Evolutionary conservation across 2,113 vertebrate genomes (phyloP).

Genomic region (Erpornis zantholeuca): DNA sequence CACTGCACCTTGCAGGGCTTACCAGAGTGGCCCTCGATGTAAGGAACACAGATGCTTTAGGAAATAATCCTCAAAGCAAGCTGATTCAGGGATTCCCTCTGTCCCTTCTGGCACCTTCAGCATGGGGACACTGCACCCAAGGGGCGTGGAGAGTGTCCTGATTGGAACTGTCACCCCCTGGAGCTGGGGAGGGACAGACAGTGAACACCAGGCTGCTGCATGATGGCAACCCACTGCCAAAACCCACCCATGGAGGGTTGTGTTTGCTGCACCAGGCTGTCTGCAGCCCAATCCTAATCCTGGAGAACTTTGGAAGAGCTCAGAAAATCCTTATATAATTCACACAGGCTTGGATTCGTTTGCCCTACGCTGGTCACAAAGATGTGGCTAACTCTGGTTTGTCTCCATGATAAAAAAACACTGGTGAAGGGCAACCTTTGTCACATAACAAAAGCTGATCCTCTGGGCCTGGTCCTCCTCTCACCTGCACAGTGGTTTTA

Average conservation of each 20-base stretch:
- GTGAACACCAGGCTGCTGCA: not conserved
- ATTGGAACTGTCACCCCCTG: not conserved
- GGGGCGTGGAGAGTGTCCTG: not conserved
- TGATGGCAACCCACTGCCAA: not conserved
- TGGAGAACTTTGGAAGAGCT: not conserved
- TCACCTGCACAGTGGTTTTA: not conserved
- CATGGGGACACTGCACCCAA: accelerated
- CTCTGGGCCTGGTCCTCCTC: not conserved
- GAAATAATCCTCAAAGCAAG: not conserved
- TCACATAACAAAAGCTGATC: not conserved
- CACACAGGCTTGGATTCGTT: accelerated
- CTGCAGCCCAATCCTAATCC: not conserved
- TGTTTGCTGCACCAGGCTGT: not conserved
- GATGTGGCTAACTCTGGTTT: not conserved
- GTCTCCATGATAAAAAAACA: not conserved
- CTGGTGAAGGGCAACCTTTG: not conserved
- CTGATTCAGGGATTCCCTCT: not conserved
- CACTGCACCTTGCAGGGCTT: not conserved
- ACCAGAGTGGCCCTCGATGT: not conserved
- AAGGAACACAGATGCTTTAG: not conserved
- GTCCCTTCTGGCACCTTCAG: not conserved
- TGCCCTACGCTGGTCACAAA: not conserved
- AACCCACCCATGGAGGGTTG: not conserved
- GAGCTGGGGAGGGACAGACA: not conserved
- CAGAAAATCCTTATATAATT: not conserved